Conservation (phyloP, 2,797 vertebrate genomes). For the Microtus obscurus region DNA sequence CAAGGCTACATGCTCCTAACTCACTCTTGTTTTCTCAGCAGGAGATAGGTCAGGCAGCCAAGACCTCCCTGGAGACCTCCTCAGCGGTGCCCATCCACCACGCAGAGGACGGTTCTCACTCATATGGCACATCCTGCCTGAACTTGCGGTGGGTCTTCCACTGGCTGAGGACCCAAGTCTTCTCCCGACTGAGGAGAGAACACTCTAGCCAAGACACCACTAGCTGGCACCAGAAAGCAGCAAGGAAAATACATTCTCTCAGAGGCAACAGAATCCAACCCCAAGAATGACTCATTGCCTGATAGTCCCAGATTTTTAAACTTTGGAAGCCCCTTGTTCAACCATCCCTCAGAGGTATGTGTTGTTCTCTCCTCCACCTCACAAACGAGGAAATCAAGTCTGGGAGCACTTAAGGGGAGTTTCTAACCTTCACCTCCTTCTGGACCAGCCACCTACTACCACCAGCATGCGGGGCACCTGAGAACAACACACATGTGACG, state of each 20-base stretch:
- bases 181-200: background rate
- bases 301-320: background rate
- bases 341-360: background rate
- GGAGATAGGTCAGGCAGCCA: background rate
- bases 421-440: background rate
- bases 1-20: background rate
- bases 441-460: background rate
- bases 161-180: slow-evolving; percentile 53
- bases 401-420: background rate
- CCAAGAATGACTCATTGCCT: background rate
- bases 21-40: slow-evolving; percentile 27
- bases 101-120: background rate
- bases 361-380: background rate
- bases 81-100: accelerated
- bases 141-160: slow-evolving; percentile 15
- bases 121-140: background rate
- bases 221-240: background rate
- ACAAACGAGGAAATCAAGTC: background rate
- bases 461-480: too few relatives aligned
- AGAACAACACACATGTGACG: background rate
- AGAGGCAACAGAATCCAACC: slow-evolving; percentile 62
- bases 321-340: background rate
- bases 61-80: background rate
- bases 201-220: background rate
- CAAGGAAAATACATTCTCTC: background rate